A percentile compares a stretch with the other conserved stretches of the same genome.
Evolutionary conservation across 2,888 invertebrate species (phyloP).

Genomic region (Gari tellinella): DNA sequence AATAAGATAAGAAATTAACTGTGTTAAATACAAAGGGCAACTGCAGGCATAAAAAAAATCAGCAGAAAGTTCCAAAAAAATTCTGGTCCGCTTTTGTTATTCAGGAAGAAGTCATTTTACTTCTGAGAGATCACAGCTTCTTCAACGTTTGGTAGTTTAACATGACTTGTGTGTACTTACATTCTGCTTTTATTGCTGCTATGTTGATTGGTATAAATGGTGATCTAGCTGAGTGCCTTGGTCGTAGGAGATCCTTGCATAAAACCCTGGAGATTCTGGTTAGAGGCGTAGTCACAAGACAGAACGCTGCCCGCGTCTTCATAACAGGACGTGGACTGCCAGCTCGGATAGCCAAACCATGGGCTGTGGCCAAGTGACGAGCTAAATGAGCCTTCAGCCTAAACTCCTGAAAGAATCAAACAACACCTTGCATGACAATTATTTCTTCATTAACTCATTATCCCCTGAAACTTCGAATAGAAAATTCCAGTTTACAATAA

Average conservation of each 20-base stretch:
- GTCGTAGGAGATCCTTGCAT: slow-evolving; percentile 91
- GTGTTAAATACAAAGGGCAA: no score
- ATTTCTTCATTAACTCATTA: no score
- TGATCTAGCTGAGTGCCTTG: slow-evolving; percentile 94
- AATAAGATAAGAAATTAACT: no score
- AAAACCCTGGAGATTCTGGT: slow-evolving; percentile 95
- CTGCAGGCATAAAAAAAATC: no score
- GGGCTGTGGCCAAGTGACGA: slow-evolving; percentile 96
- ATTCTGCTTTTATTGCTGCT: slow-evolving; percentile 93
- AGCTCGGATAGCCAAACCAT: slow-evolving; percentile 90
- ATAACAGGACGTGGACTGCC: slow-evolving; percentile 95
- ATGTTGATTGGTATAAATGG: slow-evolving; percentile 89
- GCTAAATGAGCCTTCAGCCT: slow-evolving; percentile 97
- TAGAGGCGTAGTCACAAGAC: slow-evolving; percentile 95
- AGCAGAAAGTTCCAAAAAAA: no score
- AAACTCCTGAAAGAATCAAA: slow-evolving; percentile 94
- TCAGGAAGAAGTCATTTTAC: not conserved
- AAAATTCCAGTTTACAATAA: no score
- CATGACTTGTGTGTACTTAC: slow-evolving; percentile 87
- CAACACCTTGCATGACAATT: no score
- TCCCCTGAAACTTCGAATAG: no score
- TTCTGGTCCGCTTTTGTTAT: no score
- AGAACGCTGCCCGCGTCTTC: slow-evolving; percentile 98
- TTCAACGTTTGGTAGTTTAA: not conserved
- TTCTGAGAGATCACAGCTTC: not conserved